These are phyloP conservation scores for Pionites leucogaster DNA, from an alignment of 2,113 vertebrate genomes.

Conservation along the genomic window DNA sequence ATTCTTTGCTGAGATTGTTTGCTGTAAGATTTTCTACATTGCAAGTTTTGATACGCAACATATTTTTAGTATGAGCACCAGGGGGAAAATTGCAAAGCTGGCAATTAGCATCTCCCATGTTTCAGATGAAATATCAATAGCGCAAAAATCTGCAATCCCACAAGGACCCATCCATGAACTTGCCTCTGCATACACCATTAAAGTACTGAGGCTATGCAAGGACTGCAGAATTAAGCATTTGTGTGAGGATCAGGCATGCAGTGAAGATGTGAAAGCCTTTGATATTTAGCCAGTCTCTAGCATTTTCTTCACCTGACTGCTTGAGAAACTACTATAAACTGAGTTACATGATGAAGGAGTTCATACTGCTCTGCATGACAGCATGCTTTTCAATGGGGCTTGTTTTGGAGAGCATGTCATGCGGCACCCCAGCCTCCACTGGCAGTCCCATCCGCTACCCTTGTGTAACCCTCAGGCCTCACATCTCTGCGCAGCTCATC, in stretches of 20 bases:
- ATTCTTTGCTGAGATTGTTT: neutral
- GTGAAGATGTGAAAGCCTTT: neutral
- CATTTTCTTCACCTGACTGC: neutral
- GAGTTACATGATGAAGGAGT: neutral
- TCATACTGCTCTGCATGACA: fast-evolving
- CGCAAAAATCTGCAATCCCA: neutral
- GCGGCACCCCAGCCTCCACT: neutral
- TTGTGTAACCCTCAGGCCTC: neutral
- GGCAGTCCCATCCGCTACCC: neutral
- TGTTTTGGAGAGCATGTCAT: neutral
- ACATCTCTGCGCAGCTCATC: neutral
- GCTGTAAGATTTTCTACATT: neutral
- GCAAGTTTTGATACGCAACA: neutral
- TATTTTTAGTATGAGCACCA: neutral
- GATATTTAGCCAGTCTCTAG: neutral
- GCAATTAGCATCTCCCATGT: neutral
- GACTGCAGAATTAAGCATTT: neutral
- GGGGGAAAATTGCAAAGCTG: neutral
- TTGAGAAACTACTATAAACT: neutral
- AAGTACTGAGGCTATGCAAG: neutral
- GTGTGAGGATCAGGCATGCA: neutral
- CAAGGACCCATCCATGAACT: neutral
- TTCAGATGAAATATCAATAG: constrained; percentile 42
- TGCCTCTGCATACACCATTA: neutral
- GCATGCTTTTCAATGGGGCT: neutral